Percentiles rank a stretch among this genome's conserved stretches.
Evolutionary conservation across 1,140 invertebrate species (phyloP).

Genomic region (Heterodera schachtii): DNA sequence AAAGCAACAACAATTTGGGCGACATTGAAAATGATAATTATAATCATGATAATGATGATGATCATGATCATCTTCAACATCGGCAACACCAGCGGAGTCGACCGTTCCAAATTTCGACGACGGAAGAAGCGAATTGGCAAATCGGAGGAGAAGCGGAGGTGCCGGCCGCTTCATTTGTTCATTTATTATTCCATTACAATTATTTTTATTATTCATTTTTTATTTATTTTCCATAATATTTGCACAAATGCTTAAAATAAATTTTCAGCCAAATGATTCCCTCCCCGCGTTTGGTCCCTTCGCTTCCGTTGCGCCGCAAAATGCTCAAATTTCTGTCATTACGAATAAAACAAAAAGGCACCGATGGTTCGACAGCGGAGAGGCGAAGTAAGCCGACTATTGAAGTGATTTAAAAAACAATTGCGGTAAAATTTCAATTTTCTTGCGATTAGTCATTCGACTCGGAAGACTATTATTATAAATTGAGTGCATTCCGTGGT

Average conservation of each 20-base stretch:
- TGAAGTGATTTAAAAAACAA: too few relatives aligned
- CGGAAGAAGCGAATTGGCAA: not conserved
- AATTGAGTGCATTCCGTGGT: too few relatives aligned
- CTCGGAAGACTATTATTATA: too few relatives aligned
- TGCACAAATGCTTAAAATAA: not conserved
- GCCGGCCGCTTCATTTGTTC: not conserved
- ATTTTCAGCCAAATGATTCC: not conserved
- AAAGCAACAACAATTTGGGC: not conserved
- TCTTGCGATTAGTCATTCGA: too few relatives aligned
- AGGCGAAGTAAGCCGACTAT: not conserved
- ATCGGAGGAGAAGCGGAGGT: too few relatives aligned
- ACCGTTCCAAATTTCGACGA: not conserved
- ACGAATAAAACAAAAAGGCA: not conserved
- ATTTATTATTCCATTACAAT: too few relatives aligned
- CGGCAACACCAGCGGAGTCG: too few relatives aligned
- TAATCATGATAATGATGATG: too few relatives aligned
- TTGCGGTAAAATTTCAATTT: too few relatives aligned
- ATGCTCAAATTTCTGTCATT: not conserved
- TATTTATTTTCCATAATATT: not conserved
- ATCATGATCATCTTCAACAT: not conserved
- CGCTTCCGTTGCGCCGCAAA: not conserved
- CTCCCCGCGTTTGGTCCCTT: not conserved
- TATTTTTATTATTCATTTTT: not conserved
- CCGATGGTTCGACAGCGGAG: not conserved
- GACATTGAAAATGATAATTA: too few relatives aligned